Conservation (phyloP, 2,797 vertebrate species). For the Protosalanx chinensis region DNA sequence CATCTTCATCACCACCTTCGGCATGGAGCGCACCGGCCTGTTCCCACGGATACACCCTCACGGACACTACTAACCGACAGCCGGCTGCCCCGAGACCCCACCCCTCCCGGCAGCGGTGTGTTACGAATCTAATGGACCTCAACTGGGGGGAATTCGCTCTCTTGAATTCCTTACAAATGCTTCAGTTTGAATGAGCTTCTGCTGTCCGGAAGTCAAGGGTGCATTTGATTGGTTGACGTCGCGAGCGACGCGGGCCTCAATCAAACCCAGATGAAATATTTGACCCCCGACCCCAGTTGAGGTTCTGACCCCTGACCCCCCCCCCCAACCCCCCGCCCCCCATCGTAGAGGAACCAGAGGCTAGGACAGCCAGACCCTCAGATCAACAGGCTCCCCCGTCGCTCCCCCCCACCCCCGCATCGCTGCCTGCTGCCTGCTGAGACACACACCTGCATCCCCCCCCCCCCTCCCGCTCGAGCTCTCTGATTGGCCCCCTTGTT, state of each 20-base stretch:
- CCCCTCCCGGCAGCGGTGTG: background rate
- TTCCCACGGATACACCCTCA: slow-evolving; percentile 55
- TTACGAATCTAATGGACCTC: background rate
- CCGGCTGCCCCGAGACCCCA: background rate
- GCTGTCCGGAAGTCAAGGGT: background rate
- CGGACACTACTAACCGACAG: background rate
- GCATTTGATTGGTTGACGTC: background rate
- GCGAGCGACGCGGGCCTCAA: background rate
- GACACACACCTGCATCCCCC: no score
- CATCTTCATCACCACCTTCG: slow-evolving; percentile 88
- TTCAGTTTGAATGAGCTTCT: background rate
- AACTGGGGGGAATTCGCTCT: background rate
- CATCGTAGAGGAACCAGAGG: no score
- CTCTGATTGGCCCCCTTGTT: no score
- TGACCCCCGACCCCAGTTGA: background rate
- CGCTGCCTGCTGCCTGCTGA: no score
- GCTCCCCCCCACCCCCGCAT: no score
- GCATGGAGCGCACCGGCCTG: slow-evolving; percentile 83
- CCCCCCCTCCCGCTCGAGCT: no score
- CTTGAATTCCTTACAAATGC: background rate
- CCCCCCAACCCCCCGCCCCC: no score
- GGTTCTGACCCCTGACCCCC: background rate
- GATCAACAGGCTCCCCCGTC: no score
- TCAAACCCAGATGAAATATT: background rate
- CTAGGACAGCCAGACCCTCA: background rate